Base-by-base conservation (phyloP, 1,140 invertebrate species). In the Anadara kagoshimensis region DNA sequence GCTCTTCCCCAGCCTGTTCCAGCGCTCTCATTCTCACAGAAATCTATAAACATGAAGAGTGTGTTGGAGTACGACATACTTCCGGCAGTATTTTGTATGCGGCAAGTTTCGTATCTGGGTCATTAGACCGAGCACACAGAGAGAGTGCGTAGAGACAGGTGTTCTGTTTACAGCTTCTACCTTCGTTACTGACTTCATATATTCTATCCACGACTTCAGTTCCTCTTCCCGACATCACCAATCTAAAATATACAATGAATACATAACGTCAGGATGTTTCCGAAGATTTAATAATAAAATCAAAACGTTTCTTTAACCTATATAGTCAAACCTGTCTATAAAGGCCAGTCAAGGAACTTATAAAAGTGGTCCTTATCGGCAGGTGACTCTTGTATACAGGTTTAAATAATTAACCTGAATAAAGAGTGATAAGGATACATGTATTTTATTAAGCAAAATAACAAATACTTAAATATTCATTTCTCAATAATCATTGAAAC, bases 1-100 rank as follows among this genome's bases (percentile, higher is more conserved):
- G 92, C 93, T 78, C 91, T 89, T 43, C 93, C 93, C 90, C 92
- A 93, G 54, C 93, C 88, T 22, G 77, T 81, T 8, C 73, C 75
- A 5, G 59, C 51, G 16, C 69, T 65, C 10, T 67, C 59, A 5
- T 66, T 44, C 69, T 83, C 78, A 77, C 83, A 75, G 61, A 79
- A 85, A 24, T 82, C 76, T 22, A 89, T 64, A 57, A 89, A 89
- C 51, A 78, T 71, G 67, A 90, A 90, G 12, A 90, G 73, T 90
- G 85, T 2, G 89, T 90, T 11, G 89, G 89, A 43, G 87, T 90
- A 22, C 87, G 80, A 73, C 87, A 89, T 0, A 90, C 82, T 41
- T 83, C 57, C 54, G 73, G 51, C 0, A 83, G 26, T 20, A 53
- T 69, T 5, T 57, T 54, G 56, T 87, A 87, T 7, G 80, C 83